A percentile compares a stretch with the other conserved stretches of the same genome.
Evolutionary conservation across 2,113 vertebrate species (phyloP).

Genomic region (Cryptotis parvus): DNA sequence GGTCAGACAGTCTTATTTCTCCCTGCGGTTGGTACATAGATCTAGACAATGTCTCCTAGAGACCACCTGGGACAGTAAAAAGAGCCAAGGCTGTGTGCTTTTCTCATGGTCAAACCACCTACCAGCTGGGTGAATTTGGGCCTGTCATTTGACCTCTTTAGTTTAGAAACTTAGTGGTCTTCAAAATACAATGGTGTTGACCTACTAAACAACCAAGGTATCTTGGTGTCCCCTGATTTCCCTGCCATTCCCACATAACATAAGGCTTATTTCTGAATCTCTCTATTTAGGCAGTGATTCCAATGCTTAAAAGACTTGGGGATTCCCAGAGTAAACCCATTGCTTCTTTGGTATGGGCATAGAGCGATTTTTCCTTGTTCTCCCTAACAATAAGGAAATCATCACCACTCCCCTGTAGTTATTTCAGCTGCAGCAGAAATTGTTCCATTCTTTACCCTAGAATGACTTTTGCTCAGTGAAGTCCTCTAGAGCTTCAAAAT

Average conservation of each 20-base stretch:
- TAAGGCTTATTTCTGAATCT: too few species aligned
- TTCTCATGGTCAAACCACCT: slow-evolving; percentile 27
- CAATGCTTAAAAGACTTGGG: not conserved
- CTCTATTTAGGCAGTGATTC: not conserved
- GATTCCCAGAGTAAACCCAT: not conserved
- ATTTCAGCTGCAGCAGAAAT: slow-evolving; percentile 54
- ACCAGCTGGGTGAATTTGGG: slow-evolving; percentile 60
- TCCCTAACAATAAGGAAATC: slow-evolving; percentile 28
- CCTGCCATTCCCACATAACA: not conserved
- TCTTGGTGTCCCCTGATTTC: not conserved
- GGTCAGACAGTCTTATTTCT: slow-evolving; percentile 62
- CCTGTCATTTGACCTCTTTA: slow-evolving; percentile 61
- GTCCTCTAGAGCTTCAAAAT: slow-evolving; percentile 65
- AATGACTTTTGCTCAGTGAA: slow-evolving; percentile 61
- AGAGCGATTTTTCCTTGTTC: not conserved
- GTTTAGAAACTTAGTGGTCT: not conserved
- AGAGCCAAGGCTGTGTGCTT: slow-evolving; percentile 53
- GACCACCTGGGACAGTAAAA: slow-evolving; percentile 50
- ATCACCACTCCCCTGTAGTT: slow-evolving; percentile 27
- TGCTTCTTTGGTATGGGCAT: not conserved
- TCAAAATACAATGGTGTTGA: not conserved
- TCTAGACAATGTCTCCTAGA: slow-evolving; percentile 58
- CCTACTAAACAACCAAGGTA: not conserved
- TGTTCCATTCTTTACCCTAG: slow-evolving; percentile 56
- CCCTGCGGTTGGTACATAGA: slow-evolving; percentile 65